Evolutionary conservation across 2,888 invertebrate species (phyloP).

Genomic region (Tricholauxania praeusta): DNA sequence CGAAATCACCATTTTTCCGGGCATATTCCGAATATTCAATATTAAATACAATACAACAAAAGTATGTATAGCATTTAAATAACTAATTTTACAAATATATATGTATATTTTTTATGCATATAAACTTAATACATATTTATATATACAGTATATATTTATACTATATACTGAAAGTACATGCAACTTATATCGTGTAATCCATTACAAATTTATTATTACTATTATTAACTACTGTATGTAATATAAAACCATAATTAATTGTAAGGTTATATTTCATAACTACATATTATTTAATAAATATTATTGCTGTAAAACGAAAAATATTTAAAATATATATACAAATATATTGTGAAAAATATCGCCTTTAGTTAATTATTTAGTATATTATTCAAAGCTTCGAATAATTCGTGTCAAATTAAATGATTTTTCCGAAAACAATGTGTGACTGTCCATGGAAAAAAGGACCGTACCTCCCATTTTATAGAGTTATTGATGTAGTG

Average conservation of each 20-base stretch:
- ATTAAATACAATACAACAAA: constrained; percentile 9
- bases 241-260: constrained; percentile 19
- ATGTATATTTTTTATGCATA: constrained; percentile 38
- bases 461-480: too few species aligned
- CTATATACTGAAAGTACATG: constrained; percentile 15
- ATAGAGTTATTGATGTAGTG: too few species aligned
- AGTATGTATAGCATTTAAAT: constrained; percentile 4
- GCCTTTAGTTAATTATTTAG: neutral
- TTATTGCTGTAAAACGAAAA: constrained; percentile 47
- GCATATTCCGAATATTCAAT: constrained; percentile 29
- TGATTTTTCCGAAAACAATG: neutral
- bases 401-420: neutral
- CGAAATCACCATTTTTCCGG: constrained; percentile 13
- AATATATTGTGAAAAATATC: constrained; percentile 24
- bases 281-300: constrained; percentile 28
- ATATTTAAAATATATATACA: constrained; percentile 46
- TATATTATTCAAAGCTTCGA: too few species aligned
- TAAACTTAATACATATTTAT: constrained; percentile 22
- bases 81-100: constrained; percentile 29
- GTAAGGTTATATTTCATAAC: constrained; percentile 30
- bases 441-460: too few species aligned
- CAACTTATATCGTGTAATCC: constrained; percentile 26
- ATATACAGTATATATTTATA: constrained; percentile 16
- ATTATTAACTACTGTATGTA: constrained; percentile 26
- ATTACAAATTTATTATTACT: constrained; percentile 29